A percentile compares a stretch with the other conserved stretches of the same genome.
Evolutionary conservation across 2,113 vertebrate genomes (phyloP).

Genomic region (Pterophyllum scalare): DNA sequence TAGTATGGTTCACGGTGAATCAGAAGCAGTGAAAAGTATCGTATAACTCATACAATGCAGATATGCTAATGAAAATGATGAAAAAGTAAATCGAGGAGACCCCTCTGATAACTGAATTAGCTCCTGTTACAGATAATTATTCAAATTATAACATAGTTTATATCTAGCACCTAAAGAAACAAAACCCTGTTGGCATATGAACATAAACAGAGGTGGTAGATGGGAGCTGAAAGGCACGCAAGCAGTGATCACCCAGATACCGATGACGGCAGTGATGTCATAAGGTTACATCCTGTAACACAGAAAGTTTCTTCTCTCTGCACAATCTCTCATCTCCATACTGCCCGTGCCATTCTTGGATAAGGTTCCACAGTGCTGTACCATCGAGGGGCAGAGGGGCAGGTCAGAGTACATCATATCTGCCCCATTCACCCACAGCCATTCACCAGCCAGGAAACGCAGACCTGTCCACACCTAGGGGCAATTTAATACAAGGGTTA

Average conservation of each 20-base stretch:
- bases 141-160: not conserved
- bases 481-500: not conserved
- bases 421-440: slow-evolving; percentile 53
- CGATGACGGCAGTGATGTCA: not conserved
- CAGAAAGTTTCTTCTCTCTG: slow-evolving; percentile 42
- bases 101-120: not conserved
- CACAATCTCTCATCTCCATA: not conserved
- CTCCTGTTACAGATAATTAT: not conserved
- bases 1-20: not conserved
- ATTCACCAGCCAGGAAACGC: slow-evolving; percentile 45
- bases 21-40: not conserved
- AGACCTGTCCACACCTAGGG: slow-evolving; percentile 62
- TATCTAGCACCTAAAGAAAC: not conserved
- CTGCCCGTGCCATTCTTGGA: not conserved
- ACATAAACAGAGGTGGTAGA: not conserved
- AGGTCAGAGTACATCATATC: not conserved
- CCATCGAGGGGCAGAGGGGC: not conserved
- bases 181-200: not conserved
- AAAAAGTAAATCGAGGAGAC: not conserved
- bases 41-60: not conserved
- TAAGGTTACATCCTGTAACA: slow-evolving; percentile 3
- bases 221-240: not conserved
- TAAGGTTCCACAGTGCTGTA: slow-evolving; percentile 38
- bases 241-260: not conserved
- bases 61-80: not conserved